Percentiles rank a stretch among this genome's conserved stretches.
These are phyloP conservation scores for Phytoseiulus persimilis DNA, from an alignment of 2,888 invertebrate genomes.

Conservation along the genomic window DNA sequence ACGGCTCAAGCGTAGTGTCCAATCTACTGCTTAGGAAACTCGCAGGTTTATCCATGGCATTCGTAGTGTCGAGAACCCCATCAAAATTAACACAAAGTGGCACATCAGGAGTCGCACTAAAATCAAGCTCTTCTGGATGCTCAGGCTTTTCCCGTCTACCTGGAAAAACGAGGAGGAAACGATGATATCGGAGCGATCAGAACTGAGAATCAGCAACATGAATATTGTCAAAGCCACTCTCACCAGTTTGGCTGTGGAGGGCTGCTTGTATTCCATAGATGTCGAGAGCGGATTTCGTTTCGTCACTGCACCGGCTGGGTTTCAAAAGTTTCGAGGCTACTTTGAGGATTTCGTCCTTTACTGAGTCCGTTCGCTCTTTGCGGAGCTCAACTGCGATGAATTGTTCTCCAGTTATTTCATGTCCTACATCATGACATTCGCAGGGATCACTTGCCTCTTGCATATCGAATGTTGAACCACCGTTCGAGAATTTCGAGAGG, in stretches of 20 bases:
- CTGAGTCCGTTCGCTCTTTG: background rate
- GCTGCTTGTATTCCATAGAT: background rate
- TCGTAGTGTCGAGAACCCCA: background rate
- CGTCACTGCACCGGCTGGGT: background rate
- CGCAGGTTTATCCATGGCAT: background rate
- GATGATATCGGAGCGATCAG: no score
- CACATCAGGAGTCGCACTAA: no score
- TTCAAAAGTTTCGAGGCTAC: background rate
- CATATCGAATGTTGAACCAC: no score
- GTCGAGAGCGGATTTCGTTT: background rate
- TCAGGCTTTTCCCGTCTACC: no score
- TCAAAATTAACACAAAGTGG: no score
- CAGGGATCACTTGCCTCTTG: no score
- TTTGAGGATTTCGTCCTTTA: background rate
- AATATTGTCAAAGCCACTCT: no score
- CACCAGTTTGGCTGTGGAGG: background rate
- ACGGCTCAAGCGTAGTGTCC: background rate
- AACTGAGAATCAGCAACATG: no score
- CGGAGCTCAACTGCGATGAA: conserved; percentile 1
- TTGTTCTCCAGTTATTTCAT: background rate
- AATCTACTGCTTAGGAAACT: background rate
- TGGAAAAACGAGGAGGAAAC: no score
- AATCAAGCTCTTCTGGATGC: no score
- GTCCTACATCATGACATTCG: background rate
- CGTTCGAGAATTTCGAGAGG: no score